Evolutionary conservation across 1,140 invertebrate species (phyloP).

Genomic region (Catajapyx aquilonaris): DNA sequence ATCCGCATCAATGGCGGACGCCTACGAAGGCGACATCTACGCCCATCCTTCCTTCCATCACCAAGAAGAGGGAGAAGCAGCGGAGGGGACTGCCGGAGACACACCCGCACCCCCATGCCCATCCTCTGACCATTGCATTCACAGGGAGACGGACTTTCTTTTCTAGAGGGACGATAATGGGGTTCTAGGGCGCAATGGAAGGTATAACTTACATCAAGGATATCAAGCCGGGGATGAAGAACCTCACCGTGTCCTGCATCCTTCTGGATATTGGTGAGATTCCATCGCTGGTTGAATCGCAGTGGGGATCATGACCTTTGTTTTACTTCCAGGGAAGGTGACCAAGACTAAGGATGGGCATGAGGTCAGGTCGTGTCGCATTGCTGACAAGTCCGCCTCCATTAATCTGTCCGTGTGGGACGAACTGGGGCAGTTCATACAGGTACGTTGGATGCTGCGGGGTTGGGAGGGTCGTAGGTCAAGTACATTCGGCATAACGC

Average conservation of each 20-base stretch:
- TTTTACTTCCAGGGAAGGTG: constrained; percentile 35
- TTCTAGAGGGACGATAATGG: too few species aligned
- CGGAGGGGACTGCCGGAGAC: too few species aligned
- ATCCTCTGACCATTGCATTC: too few species aligned
- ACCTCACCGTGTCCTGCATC: constrained; percentile 78
- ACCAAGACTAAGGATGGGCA: constrained; percentile 84
- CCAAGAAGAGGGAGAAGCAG: too few species aligned
- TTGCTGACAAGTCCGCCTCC: constrained; percentile 74
- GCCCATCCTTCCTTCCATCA: too few species aligned
- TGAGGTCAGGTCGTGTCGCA: constrained; percentile 80
- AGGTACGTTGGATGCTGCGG: constrained; percentile 14
- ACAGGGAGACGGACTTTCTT: too few species aligned
- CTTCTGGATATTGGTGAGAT: constrained; percentile 73
- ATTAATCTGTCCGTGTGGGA: constrained; percentile 94
- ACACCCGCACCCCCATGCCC: too few species aligned
- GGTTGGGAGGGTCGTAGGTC: too few species aligned
- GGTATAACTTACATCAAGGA: constrained; percentile 55
- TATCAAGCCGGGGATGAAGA: constrained; percentile 70
- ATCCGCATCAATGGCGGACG: too few species aligned
- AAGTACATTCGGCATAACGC: too few species aligned
- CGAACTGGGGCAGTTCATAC: constrained; percentile 65
- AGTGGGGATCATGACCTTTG: constrained; percentile 4
- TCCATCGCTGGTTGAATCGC: constrained; percentile 6
- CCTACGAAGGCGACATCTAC: too few species aligned
- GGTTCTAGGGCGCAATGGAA: constrained; percentile 21